Conservation (phyloP, 2,888 invertebrate species). For the Idaea dimidiata region DNA sequence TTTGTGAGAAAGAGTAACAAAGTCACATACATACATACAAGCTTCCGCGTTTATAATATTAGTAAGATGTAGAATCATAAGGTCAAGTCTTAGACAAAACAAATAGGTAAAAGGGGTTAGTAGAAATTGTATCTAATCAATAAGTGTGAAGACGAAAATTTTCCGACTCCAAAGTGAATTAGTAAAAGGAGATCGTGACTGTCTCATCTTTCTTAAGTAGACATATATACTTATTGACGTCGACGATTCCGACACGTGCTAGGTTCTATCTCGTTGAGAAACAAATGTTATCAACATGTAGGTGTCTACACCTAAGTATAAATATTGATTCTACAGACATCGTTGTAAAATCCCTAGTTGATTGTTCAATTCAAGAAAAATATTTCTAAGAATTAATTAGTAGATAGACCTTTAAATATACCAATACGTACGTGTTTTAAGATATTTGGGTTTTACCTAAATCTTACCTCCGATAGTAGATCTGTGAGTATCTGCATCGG, state of each 20-base stretch:
- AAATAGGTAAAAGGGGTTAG: background rate
- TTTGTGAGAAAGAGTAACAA: too few species aligned
- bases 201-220: background rate
- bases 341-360: background rate
- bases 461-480: slow-evolving; percentile 81
- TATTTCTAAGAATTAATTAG: background rate
- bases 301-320: background rate
- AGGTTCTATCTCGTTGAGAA: background rate
- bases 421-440: background rate
- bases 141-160: background rate
- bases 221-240: background rate
- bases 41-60: too few species aligned
- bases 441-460: background rate
- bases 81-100: too few species aligned
- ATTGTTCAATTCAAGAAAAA: background rate
- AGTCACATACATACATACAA: too few species aligned
- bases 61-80: background rate
- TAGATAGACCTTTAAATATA: background rate
- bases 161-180: background rate
- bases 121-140: background rate
- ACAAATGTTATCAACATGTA: slow-evolving; percentile 4
- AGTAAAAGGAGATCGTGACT: background rate
- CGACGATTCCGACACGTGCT: slow-evolving; percentile 1
- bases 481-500: slow-evolving; percentile 87
- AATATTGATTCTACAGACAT: background rate